Percentiles rank a stretch among this genome's conserved stretches.
These are phyloP conservation scores for Montipora foliosa DNA, from an alignment of 64 coral and sea anemone species.

Conservation along the genomic window DNA sequence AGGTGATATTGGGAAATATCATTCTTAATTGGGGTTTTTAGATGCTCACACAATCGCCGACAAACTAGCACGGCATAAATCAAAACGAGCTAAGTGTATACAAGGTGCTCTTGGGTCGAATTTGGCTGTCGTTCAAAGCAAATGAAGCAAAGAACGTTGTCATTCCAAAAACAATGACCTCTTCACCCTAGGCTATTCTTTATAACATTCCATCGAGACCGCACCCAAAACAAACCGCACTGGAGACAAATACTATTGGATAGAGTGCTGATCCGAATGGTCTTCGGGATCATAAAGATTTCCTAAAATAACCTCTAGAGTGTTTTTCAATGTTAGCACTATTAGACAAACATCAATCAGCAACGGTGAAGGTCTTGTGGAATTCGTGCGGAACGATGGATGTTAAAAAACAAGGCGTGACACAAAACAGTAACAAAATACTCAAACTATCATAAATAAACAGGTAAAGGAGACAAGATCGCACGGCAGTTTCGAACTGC, in stretches of 20 bases:
- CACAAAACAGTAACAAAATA: background rate
- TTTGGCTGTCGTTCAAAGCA: slow-evolving; percentile 3
- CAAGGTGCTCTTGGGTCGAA: background rate
- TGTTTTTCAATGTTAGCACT: slow-evolving; percentile 19
- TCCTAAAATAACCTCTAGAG: slow-evolving; percentile 33
- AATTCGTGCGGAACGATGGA: slow-evolving; percentile 25
- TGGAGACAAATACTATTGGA: background rate
- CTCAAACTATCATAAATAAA: background rate
- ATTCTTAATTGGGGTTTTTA: background rate
- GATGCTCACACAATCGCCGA: background rate
- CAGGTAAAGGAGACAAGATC: background rate
- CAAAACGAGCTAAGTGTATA: background rate
- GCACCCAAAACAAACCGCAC: slow-evolving; percentile 38
- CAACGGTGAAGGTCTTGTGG: background rate
- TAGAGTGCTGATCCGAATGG: background rate
- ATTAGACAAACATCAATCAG: slow-evolving; percentile 38
- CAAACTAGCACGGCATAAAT: slow-evolving; percentile 2
- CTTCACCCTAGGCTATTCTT: background rate
- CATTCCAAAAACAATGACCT: background rate
- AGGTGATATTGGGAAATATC: slow-evolving; percentile 4
- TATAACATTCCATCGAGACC: slow-evolving; percentile 15
- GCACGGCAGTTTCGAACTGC: too few relatives aligned
- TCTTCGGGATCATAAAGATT: slow-evolving; percentile 7
- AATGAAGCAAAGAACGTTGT: background rate
- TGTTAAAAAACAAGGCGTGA: background rate